These are phyloP conservation scores for Vireo altiloquus DNA, from an alignment of 2,113 vertebrate species.

Conservation along the genomic window DNA sequence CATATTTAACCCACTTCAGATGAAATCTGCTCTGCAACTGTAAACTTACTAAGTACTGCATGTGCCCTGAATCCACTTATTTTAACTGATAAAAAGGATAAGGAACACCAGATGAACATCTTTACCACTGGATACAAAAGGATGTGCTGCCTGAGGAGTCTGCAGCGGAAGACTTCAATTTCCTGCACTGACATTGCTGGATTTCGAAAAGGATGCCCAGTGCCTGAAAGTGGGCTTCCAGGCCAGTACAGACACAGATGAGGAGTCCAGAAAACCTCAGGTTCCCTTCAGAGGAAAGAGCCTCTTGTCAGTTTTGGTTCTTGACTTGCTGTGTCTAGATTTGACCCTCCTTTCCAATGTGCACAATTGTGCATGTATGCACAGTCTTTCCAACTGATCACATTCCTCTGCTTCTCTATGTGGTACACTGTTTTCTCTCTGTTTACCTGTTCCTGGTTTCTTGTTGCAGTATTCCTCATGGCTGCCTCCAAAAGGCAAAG, in stretches of 20 bases:
- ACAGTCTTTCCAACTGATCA: background rate
- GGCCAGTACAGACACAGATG: no score
- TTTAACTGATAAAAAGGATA: background rate
- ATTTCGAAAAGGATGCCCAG: background rate
- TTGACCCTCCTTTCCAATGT: background rate
- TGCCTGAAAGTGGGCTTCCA: background rate
- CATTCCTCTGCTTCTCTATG: background rate
- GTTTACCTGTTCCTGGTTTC: background rate
- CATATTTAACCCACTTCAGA: background rate
- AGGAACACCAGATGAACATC: background rate
- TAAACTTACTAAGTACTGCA: background rate
- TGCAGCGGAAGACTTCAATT: background rate
- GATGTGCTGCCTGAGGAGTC: background rate
- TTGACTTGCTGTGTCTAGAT: background rate
- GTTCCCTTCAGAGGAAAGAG: background rate
- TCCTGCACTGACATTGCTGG: background rate
- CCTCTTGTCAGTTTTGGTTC: background rate
- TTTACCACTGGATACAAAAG: background rate
- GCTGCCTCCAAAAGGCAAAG: background rate
- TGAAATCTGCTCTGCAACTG: background rate
- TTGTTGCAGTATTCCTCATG: background rate
- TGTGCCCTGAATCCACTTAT: background rate
- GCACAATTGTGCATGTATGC: accelerated
- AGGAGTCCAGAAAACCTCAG: background rate
- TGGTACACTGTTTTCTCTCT: background rate